Evolutionary conservation across 2,113 vertebrate species (phyloP).

Genomic region (Heptranchias perlo): DNA sequence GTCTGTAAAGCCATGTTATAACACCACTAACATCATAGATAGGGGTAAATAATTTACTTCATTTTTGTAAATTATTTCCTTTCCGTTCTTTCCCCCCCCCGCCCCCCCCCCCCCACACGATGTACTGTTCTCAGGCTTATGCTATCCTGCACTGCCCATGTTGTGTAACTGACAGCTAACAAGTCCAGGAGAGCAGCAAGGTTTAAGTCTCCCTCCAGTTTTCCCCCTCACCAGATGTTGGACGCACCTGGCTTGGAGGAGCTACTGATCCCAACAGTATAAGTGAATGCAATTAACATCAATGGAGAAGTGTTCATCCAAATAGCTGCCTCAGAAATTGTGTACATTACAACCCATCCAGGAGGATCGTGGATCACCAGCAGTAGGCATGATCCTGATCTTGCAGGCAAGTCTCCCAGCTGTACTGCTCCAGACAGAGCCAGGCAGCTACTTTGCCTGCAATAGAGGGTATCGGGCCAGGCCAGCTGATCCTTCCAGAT

Average conservation of each 20-base stretch:
- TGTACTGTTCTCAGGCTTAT: background rate
- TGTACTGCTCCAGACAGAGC: background rate
- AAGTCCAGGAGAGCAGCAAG: background rate
- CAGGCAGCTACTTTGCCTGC: background rate
- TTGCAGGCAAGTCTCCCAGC: background rate
- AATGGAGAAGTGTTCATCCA: background rate
- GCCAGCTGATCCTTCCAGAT: background rate
- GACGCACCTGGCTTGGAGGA: background rate
- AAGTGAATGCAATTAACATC: background rate
- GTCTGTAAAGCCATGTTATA: slow-evolving; percentile 2
- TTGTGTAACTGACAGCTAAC: background rate
- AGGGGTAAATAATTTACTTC: background rate
- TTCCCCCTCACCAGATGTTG: background rate
- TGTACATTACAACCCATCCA: background rate
- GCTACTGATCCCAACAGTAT: background rate
- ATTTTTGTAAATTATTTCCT: background rate
- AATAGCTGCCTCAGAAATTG: background rate
- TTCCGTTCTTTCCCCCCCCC: background rate
- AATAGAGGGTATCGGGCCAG: background rate
- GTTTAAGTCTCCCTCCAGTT: background rate
- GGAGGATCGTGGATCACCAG: background rate
- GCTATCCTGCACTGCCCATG: background rate
- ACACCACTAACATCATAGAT: background rate
- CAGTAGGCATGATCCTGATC: background rate
- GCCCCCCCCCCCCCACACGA: too few species aligned